Evolutionary conservation across 2,888 invertebrate genomes (phyloP).

Genomic region (Taphrorychus bicolor): DNA sequence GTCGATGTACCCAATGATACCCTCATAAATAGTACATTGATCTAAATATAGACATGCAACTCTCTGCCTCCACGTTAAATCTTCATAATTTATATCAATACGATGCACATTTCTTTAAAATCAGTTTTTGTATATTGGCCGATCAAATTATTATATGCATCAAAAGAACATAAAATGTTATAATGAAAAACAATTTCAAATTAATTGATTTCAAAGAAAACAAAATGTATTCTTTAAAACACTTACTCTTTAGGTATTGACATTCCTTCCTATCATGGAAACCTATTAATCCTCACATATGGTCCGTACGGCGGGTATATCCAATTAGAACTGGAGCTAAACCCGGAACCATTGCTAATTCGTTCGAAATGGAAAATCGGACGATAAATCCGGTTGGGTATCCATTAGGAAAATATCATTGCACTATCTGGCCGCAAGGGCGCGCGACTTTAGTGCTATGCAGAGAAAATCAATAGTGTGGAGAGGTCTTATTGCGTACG

Average conservation of each 20-base stretch:
- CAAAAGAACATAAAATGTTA: too few relatives aligned
- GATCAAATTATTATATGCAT: too few relatives aligned
- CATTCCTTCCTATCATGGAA: neutral
- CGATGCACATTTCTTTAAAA: neutral
- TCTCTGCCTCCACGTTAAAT: neutral
- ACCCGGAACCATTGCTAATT: neutral
- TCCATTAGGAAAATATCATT: conserved; percentile 20
- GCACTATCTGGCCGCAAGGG: conserved; percentile 11
- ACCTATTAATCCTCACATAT: neutral
- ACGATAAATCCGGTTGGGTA: conserved; percentile 8
- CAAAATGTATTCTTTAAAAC: too few relatives aligned
- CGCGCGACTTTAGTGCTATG: conserved; percentile 14
- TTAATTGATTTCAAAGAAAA: too few relatives aligned
- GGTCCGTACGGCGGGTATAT: neutral
- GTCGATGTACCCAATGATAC: neutral
- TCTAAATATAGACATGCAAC: neutral
- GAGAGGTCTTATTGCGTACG: conserved; percentile 1
- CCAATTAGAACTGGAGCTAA: neutral
- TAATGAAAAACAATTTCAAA: too few relatives aligned
- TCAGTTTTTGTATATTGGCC: too few relatives aligned
- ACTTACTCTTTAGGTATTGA: too few relatives aligned
- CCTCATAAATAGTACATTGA: neutral
- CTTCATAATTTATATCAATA: neutral
- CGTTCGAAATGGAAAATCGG: conserved; percentile 4
- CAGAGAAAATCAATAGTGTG: conserved; percentile 26